phyloP scores from a whole-genome alignment of 2,113 vertebrate genomes.

The Aix galericulata region DNA sequence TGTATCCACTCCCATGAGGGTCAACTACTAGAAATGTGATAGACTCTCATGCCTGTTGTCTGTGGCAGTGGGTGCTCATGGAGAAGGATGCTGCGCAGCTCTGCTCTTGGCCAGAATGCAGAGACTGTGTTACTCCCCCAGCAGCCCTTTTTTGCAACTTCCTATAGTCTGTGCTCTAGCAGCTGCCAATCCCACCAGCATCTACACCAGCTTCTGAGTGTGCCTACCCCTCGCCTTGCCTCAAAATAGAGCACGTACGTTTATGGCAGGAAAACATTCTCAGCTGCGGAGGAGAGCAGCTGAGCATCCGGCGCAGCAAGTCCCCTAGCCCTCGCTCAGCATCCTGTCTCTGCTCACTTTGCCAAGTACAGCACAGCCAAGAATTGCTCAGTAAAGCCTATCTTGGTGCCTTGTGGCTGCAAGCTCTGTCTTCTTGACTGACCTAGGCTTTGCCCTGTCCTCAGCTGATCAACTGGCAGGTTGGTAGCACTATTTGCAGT shows the following conservation, averaged over 20 bases:
- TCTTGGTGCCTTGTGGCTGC: background rate
- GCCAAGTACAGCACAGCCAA: background rate
- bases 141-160: background rate
- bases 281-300: background rate
- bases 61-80: accelerated
- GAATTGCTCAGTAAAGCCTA: accelerated
- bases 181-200: background rate
- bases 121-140: background rate
- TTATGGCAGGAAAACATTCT: background rate
- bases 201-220: background rate
- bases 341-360: background rate
- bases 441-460: background rate
- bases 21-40: background rate
- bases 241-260: background rate
- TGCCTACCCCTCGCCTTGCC: background rate
- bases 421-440: background rate
- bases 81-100: background rate
- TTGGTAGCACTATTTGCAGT: accelerated
- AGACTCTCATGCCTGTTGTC: background rate
- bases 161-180: background rate
- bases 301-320: background rate
- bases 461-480: background rate
- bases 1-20: background rate
- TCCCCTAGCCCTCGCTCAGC: background rate
- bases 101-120: background rate